Conservation (phyloP, 1,140 invertebrate genomes). For the Philopotamus ludificatus region DNA sequence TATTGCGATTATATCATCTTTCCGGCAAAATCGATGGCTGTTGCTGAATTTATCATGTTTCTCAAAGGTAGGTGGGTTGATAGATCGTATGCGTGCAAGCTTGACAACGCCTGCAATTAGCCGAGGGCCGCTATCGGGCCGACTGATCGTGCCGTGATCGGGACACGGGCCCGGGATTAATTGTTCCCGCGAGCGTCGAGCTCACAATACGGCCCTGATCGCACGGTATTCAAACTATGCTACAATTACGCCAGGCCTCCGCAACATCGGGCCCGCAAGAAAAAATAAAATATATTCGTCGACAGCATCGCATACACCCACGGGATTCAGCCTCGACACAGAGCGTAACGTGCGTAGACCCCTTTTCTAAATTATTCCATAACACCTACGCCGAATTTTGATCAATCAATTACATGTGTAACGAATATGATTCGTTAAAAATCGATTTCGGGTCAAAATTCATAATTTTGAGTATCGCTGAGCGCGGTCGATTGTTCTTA, state of each 20-base stretch:
- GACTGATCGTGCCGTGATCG: constrained; percentile 36
- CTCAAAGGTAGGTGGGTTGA: neutral
- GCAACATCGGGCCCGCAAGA: neutral
- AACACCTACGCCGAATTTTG: too few relatives aligned
- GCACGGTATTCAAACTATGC: constrained; percentile 21
- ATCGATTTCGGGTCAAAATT: neutral
- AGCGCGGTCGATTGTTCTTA: constrained; percentile 26
- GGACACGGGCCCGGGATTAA: constrained; percentile 33
- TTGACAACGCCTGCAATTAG: constrained; percentile 38
- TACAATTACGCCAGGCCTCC: constrained; percentile 11
- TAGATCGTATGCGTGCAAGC: neutral
- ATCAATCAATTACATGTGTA: too few relatives aligned
- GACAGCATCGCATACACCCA: too few relatives aligned
- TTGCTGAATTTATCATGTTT: too few relatives aligned
- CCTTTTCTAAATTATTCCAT: too few relatives aligned
- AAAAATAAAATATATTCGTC: neutral
- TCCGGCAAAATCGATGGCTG: too few relatives aligned
- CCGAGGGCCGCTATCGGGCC: constrained; percentile 30
- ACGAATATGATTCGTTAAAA: too few relatives aligned
- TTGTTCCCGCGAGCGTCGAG: constrained; percentile 34
- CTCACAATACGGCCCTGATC: constrained; percentile 15
- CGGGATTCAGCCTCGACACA: too few relatives aligned
- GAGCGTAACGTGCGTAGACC: too few relatives aligned
- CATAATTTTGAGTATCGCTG: constrained; percentile 7
- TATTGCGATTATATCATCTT: too few relatives aligned